These are phyloP conservation scores for Acanthosepion lycidas DNA, from an alignment of 2,888 invertebrate genomes.

Conservation along the genomic window DNA sequence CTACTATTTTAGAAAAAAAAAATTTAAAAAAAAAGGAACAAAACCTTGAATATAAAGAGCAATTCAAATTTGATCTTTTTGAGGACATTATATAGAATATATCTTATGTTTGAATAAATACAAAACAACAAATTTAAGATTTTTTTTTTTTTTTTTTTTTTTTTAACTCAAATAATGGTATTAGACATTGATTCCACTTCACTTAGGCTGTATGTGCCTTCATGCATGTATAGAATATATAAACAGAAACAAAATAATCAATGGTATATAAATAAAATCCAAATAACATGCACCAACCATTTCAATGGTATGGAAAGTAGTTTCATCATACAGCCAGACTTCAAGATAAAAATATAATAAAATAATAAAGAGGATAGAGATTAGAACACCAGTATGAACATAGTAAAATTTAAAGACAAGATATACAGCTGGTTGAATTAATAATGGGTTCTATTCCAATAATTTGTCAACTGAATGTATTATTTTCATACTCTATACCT, in stretches of 20 bases:
- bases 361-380: background rate
- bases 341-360: too few species aligned
- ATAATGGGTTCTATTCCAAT: background rate
- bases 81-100: background rate
- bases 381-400: background rate
- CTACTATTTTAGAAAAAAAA: too few species aligned
- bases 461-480: too few species aligned
- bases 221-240: background rate
- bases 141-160: background rate
- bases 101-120: background rate
- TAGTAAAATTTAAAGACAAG: background rate
- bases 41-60: background rate
- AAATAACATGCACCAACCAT: background rate
- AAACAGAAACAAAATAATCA: background rate
- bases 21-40: too few species aligned
- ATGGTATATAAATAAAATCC: background rate
- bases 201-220: background rate
- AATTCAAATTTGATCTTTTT: background rate
- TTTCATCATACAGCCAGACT: background rate
- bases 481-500: too few species aligned
- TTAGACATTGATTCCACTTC: background rate
- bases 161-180: background rate
- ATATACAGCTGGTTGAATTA: background rate
- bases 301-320: background rate
- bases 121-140: background rate